A percentile compares a stretch with the other conserved stretches of the same genome.
phyloP scores from a whole-genome alignment of 2,797 vertebrate genomes.

The Anniella stebbinsi region DNA sequence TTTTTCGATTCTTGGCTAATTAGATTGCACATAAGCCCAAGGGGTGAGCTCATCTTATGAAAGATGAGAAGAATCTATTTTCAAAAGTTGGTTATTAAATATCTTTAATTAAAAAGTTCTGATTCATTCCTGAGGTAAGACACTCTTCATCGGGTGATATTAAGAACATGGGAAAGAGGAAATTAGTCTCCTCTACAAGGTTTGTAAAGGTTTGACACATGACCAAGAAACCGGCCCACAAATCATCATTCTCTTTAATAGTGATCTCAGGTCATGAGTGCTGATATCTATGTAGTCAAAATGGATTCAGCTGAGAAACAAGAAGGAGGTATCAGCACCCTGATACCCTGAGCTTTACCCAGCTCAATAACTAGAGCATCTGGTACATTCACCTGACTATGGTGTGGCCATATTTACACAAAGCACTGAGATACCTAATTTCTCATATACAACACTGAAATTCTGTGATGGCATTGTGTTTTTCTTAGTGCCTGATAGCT shows the following conservation, averaged over 20 bases:
- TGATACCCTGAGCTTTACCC: too few species aligned
- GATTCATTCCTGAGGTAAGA: not conserved
- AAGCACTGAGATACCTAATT: not conserved
- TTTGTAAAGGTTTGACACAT: too few species aligned
- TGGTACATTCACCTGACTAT: not conserved
- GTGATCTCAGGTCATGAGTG: too few species aligned
- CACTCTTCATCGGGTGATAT: not conserved
- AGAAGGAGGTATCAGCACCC: too few species aligned
- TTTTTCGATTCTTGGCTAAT: not conserved
- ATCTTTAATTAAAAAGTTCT: not conserved
- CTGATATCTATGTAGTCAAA: too few species aligned
- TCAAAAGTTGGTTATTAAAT: not conserved
- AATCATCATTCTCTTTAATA: too few species aligned
- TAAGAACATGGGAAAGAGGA: not conserved
- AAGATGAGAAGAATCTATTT: not conserved
- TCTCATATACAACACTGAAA: not conserved
- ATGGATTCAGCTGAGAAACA: too few species aligned
- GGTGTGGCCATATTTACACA: not conserved
- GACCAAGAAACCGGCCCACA: too few species aligned
- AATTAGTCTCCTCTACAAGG: not conserved
- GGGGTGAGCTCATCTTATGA: not conserved
- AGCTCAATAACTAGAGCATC: not conserved
- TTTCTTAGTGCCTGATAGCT: constrained; percentile 68
- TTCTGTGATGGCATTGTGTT: not conserved
- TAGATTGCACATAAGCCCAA: not conserved